phyloP scores from a whole-genome alignment of 2,113 vertebrate genomes.

The Aphyosemion australe region DNA sequence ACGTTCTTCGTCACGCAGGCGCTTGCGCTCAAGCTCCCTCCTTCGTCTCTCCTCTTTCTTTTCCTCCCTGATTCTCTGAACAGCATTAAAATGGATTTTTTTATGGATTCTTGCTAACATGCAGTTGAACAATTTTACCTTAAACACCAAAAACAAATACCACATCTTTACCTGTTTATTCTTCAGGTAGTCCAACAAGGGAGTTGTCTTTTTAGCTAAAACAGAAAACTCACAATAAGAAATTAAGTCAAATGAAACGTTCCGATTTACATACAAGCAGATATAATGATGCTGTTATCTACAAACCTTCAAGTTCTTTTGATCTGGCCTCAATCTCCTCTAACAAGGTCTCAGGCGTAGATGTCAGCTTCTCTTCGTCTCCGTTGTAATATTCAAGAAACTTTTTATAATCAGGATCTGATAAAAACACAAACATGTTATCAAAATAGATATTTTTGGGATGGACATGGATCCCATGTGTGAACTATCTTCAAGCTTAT shows the following conservation, averaged over 20 bases:
- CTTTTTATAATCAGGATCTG: slow-evolving; percentile 95
- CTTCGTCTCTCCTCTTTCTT: slow-evolving; percentile 95
- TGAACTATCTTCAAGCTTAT: background rate
- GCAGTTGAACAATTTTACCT: background rate
- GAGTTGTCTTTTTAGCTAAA: slow-evolving; percentile 95
- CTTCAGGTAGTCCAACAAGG: slow-evolving; percentile 96
- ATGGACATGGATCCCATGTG: too few species aligned
- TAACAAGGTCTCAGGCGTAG: slow-evolving; percentile 93
- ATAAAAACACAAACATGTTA: slow-evolving; percentile 12
- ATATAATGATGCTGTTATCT: background rate
- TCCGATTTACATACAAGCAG: background rate
- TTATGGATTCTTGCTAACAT: background rate
- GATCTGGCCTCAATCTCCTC: slow-evolving; percentile 98
- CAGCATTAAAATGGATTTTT: background rate
- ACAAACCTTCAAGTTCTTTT: slow-evolving; percentile 93
- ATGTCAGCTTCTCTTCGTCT: slow-evolving; percentile 93
- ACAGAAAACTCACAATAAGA: background rate
- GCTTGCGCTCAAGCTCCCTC: slow-evolving; percentile 94
- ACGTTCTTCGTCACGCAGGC: slow-evolving; percentile 93
- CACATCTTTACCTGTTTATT: slow-evolving; percentile 92
- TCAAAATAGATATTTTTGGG: too few species aligned
- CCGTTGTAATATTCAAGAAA: slow-evolving; percentile 94
- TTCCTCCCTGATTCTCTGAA: slow-evolving; percentile 93
- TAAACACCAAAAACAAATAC: background rate
- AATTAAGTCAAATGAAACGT: background rate